Evolutionary conservation across 2,888 invertebrate species (phyloP), one percentile per base, ranked within the genome.

Genomic region (Pecten maximus): DNA sequence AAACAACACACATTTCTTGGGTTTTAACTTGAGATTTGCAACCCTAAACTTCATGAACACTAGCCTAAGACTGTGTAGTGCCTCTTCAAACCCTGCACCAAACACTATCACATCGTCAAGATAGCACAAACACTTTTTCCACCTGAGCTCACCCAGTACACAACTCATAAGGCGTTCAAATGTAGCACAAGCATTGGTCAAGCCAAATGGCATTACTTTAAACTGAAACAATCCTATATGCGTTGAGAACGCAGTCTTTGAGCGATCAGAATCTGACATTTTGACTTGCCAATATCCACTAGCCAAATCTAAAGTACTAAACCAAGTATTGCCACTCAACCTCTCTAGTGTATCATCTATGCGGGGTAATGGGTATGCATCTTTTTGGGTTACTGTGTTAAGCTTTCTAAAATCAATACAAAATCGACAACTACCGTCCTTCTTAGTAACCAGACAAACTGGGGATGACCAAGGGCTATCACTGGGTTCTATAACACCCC

Each of bases 1-100:
- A 86, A 91, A 90, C 15, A 91, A 44, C 40, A 87, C 74, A 91
- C 91, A 91, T 88, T 90, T 91, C 6, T 60, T 87, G n/a, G 89
- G 60, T 86, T 89, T 88, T 19, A 91, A 50, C 88, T 91, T 87
- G 10, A 91, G 74, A 87, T 88, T 50, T 23, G 90, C 90, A 8
- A 35, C 40, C 23, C 88, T 88, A 1, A 90, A 54, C 23, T 40
- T 48, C 0, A 28, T 40, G 2, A 90, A 90, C 10, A 90, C 88
- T 88, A 50, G 39, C 40, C 28, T 54, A 40, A 88, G 40, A 90
- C 54, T 90, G 23, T 40, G 48, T 39, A 90, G 35, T 2, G 88
- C 88, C 8, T 40, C 40, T 2, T 90, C 90, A 88, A 90, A 90
- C 19, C 35, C 44, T 39, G n/a, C 40, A 3, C 90, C 90, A 60